phyloP scores from a whole-genome alignment of 2,888 invertebrate genomes.

The Synanthedon andrenaeformis region DNA sequence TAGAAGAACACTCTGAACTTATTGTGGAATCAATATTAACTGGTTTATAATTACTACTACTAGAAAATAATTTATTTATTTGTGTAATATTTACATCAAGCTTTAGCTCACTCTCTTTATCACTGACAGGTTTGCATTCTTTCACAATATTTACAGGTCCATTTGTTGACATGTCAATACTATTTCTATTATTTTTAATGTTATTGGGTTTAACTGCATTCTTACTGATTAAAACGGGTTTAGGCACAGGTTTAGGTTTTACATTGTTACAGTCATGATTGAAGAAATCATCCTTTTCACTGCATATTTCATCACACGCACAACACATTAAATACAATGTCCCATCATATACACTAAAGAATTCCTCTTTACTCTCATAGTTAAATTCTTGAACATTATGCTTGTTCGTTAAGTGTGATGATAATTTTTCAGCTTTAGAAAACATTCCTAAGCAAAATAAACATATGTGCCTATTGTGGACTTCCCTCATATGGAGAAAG shows the following conservation, averaged over 20 bases:
- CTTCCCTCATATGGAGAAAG: conserved; percentile 85
- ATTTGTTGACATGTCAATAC: conserved; percentile 35
- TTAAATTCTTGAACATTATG: conserved; percentile 81
- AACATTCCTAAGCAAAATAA: conserved; percentile 87
- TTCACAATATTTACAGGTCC: conserved; percentile 31
- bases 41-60: conserved; percentile 25
- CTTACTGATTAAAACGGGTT: conserved; percentile 49
- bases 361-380: conserved; percentile 76
- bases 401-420: conserved; percentile 81
- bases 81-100: conserved; percentile 28
- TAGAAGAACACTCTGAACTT: conserved; percentile 30
- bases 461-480: conserved; percentile 85
- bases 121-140: conserved; percentile 25
- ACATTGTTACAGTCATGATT: conserved; percentile 76
- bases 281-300: conserved; percentile 80
- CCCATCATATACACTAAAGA: conserved; percentile 74
- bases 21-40: conserved; percentile 38
- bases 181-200: conserved; percentile 34
- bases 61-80: conserved; percentile 23
- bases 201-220: conserved; percentile 45
- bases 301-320: conserved; percentile 82
- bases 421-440: conserved; percentile 81
- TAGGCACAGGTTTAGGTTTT: conserved; percentile 60
- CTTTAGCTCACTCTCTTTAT: conserved; percentile 35
- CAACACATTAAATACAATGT: conserved; percentile 84